Percentiles rank a stretch among this genome's conserved stretches.
These are phyloP conservation scores for Lepidotrigona ventralis DNA, from an alignment of 1,140 invertebrate genomes.

Conservation along the genomic window DNA sequence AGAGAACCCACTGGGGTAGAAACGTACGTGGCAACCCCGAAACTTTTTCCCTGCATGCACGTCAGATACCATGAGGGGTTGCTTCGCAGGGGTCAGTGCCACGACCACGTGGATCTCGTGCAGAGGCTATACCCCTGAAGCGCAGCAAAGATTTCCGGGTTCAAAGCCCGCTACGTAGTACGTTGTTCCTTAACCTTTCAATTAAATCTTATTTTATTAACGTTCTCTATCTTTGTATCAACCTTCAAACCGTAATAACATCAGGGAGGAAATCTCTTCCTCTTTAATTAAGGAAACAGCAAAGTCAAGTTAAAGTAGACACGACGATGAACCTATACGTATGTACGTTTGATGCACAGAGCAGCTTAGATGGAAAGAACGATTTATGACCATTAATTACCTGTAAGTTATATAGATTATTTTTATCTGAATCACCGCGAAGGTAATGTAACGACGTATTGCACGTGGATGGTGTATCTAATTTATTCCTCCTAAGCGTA, in stretches of 20 bases:
- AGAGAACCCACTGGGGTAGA: constrained; percentile 34
- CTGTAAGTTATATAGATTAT: background rate
- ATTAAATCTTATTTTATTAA: background rate
- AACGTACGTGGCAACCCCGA: constrained; percentile 50
- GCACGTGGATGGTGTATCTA: background rate
- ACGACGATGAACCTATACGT: background rate
- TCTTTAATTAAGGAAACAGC: background rate
- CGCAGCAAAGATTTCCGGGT: constrained; percentile 43
- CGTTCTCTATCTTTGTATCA: background rate
- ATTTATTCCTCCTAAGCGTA: background rate
- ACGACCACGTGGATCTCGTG: constrained; percentile 51
- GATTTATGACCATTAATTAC: background rate
- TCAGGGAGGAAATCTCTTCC: background rate
- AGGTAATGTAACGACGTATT: background rate
- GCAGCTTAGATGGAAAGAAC: background rate
- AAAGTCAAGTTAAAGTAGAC: background rate
- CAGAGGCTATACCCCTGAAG: constrained; percentile 36
- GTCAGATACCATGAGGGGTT: constrained; percentile 47
- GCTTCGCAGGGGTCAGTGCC: constrained; percentile 59
- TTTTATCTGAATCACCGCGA: background rate
- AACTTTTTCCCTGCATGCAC: constrained; percentile 60
- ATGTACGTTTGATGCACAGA: background rate
- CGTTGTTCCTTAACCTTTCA: background rate
- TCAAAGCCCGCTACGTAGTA: background rate
- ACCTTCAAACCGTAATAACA: background rate